Base-by-base conservation (phyloP, 1,140 invertebrate genomes). In the Brachionus asplanchnoidis region DNA sequence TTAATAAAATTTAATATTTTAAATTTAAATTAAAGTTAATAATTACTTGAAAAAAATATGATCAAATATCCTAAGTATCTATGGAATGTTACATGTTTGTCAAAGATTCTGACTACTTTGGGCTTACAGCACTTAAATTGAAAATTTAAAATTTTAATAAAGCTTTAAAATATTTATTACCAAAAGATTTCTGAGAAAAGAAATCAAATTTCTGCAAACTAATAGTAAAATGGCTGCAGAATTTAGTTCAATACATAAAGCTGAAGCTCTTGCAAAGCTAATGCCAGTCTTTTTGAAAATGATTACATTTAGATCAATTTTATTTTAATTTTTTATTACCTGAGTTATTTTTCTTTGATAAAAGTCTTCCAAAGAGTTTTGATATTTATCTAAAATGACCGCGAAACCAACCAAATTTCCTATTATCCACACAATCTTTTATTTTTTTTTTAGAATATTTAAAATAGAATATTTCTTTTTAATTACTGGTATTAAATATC, bases 131-230 rank as follows among this genome's bases (percentile, higher is more conserved):
- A 44, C 75, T 78, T 70, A 70, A 40, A n/a, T 26, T 23, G 0
- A 70, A 78, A 12, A 50, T n/a, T 42, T 40, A 6, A 42, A 50
- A 78, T 60, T 60, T 56, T 0, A 17, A 17, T n/a, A 9, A 2
- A n/a, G 9, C n/a, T 11, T 46, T 20, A 44, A n/a, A 9, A 46
- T 14, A 46, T 9, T 12, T 23, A 28, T 53, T 82, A 53, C 44
- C 23, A 66, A 32, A 3, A 82, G 7, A 66, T 40, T 42, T 85
- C 89, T 85, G 5, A 88, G 80, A 78, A 86, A 88, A 26, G 88
- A 88, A 11, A 89, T 84, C 1, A 89, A 84, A 82, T 90, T 90
- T 28, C 89, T 85, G 80, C 89, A 90, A 9, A 90, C 89, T 70
- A 89, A 88, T 65, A 90, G 60, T 12, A 90, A 83, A 23, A 89